Percentiles rank a stretch among this genome's conserved stretches.
Conservation (phyloP, 2,113 vertebrate genomes). For the Felis chaus region DNA sequence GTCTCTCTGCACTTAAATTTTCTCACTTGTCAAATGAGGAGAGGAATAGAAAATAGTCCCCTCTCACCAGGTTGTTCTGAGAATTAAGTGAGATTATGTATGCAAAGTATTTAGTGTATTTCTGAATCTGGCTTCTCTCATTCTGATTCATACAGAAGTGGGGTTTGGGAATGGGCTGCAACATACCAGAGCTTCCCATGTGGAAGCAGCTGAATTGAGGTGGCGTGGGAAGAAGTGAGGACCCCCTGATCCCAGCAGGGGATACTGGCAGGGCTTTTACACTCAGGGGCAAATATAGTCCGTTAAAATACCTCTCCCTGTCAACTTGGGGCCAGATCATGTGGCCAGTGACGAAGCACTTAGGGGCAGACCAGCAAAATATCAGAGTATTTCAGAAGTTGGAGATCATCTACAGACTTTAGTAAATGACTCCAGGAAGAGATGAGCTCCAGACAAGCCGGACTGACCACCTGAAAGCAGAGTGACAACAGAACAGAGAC, state of each 20-base stretch:
- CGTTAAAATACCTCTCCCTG: neutral
- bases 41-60: neutral
- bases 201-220: neutral
- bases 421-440: neutral
- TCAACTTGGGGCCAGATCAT: neutral
- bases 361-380: neutral
- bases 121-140: neutral
- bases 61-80: neutral
- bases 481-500: neutral
- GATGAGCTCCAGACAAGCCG: neutral
- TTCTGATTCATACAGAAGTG: neutral
- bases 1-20: neutral
- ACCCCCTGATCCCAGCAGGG: neutral
- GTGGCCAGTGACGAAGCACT: neutral
- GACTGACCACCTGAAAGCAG: neutral
- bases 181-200: neutral
- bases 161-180: neutral
- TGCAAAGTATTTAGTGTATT: neutral
- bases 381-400: neutral
- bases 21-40: neutral
- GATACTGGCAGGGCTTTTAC: neutral
- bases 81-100: neutral
- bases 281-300: neutral
- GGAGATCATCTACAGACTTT: neutral
- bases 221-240: neutral